These are phyloP conservation scores for Sminthopsis crassicaudata DNA, from an alignment of 2,113 vertebrate species.

Conservation along the genomic window DNA sequence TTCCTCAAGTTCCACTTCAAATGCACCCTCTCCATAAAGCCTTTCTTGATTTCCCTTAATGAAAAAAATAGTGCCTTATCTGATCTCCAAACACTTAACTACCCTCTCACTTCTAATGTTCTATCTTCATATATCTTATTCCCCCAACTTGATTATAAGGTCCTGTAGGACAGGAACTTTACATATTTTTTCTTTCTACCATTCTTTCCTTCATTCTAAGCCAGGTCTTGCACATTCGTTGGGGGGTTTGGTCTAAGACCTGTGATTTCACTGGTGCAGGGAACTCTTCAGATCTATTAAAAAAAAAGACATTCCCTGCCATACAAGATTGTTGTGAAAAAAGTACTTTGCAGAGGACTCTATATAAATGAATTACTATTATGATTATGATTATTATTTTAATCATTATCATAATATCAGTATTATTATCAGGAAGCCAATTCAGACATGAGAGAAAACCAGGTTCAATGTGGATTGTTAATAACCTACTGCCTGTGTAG, in stretches of 20 bases:
- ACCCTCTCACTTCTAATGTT: neutral
- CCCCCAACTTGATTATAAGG: neutral
- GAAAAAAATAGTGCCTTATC: neutral
- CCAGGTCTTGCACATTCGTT: neutral
- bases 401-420: neutral
- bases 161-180: neutral
- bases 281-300: neutral
- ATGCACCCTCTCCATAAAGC: neutral
- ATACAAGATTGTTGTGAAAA: neutral
- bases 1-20: neutral
- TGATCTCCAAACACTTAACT: neutral
- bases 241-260: neutral
- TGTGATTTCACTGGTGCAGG: neutral
- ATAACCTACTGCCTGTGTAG: neutral
- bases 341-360: neutral
- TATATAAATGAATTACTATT: neutral
- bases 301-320: neutral
- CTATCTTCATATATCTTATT: neutral
- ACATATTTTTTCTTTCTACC: neutral
- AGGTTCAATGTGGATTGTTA: neutral
- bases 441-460: neutral
- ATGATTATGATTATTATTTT: neutral
- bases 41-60: neutral
- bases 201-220: neutral
- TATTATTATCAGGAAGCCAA: neutral